These are phyloP conservation scores for Empis stercorea DNA, from an alignment of 2,888 invertebrate genomes.

Conservation along the genomic window DNA sequence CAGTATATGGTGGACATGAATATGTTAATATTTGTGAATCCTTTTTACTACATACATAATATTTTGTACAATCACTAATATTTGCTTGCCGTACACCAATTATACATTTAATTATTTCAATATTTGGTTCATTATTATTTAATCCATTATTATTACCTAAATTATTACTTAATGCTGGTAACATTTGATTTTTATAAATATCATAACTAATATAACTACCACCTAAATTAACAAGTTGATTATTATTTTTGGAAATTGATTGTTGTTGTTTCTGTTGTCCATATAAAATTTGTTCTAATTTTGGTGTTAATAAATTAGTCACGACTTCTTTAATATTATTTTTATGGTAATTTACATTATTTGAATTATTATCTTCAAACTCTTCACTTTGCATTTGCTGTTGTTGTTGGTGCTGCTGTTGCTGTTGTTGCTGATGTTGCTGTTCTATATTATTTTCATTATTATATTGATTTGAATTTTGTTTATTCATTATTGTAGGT, in stretches of 20 bases:
- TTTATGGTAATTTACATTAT: not conserved
- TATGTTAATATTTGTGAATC: constrained; percentile 35
- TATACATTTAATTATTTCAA: constrained; percentile 35
- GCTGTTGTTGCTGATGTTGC: too few species aligned
- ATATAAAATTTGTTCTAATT: constrained; percentile 8
- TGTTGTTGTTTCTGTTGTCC: not conserved
- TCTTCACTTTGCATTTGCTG: not conserved
- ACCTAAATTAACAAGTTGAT: constrained; percentile 21
- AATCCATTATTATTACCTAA: constrained; percentile 2
- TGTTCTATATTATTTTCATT: not conserved
- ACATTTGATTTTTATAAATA: constrained; percentile 27
- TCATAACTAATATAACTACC: constrained; percentile 30
- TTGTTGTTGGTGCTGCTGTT: constrained; percentile 2
- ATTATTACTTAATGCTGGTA: constrained; percentile 19
- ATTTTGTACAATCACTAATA: constrained; percentile 38
- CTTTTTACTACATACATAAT: constrained; percentile 38
- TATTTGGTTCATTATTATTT: constrained; percentile 11
- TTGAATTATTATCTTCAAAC: not conserved
- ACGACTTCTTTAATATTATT: constrained; percentile 9
- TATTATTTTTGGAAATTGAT: too few species aligned
- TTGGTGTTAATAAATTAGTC: constrained; percentile 14
- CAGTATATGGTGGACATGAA: constrained; percentile 38
- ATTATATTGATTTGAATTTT: not conserved
- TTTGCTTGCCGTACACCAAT: constrained; percentile 37
- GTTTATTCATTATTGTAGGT: not conserved